Percentiles rank a stretch among this genome's conserved stretches.
These are phyloP conservation scores for Rhea pennata DNA, from an alignment of 2,113 vertebrate genomes.

Conservation along the genomic window DNA sequence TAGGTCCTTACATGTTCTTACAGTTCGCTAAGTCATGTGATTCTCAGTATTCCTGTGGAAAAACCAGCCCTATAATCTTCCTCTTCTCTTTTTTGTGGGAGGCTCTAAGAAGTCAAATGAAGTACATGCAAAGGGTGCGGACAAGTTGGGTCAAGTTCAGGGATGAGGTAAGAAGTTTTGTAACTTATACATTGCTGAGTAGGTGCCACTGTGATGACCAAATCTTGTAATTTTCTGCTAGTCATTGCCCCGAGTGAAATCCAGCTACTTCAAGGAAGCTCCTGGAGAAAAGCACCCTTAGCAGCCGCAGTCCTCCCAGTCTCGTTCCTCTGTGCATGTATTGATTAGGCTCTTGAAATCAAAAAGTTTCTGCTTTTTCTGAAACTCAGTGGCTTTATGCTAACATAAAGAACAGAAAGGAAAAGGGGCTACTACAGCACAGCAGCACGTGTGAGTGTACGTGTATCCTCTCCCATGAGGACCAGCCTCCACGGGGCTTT, in stretches of 20 bases:
- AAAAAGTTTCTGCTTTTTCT: background rate
- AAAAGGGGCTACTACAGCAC: background rate
- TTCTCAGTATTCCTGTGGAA: background rate
- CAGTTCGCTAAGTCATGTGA: background rate
- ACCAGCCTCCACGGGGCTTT: background rate
- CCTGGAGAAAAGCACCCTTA: background rate
- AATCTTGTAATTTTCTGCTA: background rate
- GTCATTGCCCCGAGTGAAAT: background rate
- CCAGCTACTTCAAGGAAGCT: background rate
- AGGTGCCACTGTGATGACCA: background rate
- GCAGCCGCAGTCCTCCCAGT: background rate
- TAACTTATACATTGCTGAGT: background rate
- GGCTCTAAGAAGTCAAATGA: background rate
- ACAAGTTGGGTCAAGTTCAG: background rate
- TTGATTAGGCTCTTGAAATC: background rate
- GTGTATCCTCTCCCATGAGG: background rate
- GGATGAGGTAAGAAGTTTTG: background rate
- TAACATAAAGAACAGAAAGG: background rate
- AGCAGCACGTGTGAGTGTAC: rapidly evolving
- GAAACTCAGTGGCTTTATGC: background rate
- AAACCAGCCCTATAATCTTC: background rate
- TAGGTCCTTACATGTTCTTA: background rate
- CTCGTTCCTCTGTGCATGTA: background rate
- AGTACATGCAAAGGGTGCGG: background rate
- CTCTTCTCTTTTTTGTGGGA: background rate